phyloP scores from a whole-genome alignment of 2,797 vertebrate genomes.

The Enteromius trimaculatus region DNA sequence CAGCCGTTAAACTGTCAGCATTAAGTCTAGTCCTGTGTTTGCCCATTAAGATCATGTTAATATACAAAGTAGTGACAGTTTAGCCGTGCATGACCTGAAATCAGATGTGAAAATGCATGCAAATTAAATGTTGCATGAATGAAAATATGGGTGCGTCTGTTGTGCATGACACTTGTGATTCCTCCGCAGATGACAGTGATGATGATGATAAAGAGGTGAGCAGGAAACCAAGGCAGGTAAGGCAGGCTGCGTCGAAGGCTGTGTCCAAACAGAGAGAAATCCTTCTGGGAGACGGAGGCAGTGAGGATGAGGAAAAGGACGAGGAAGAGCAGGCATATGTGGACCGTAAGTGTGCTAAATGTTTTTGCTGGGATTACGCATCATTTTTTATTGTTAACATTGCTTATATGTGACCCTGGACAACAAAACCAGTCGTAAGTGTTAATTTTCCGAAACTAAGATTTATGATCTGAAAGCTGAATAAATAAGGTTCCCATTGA shows the following conservation, averaged over 20 bases:
- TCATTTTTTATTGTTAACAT: background rate
- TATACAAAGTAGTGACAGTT: background rate
- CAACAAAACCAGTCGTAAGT: no score
- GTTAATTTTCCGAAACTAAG: no score
- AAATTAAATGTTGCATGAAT: background rate
- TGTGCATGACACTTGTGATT: background rate
- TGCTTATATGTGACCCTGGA: no score
- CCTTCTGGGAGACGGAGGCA: constrained; percentile 92
- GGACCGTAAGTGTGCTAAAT: constrained; percentile 84
- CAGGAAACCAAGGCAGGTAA: constrained; percentile 92
- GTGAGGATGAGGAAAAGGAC: constrained; percentile 93
- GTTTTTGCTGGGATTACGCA: background rate
- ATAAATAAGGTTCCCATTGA: no score
- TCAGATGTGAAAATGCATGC: background rate
- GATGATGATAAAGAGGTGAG: constrained; percentile 94
- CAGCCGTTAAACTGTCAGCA: background rate
- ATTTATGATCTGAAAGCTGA: no score
- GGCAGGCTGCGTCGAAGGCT: constrained; percentile 96
- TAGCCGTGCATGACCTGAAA: background rate
- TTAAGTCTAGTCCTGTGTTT: background rate
- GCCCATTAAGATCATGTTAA: background rate
- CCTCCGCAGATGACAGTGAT: constrained; percentile 88
- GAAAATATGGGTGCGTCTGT: background rate
- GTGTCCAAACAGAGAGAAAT: constrained; percentile 98
- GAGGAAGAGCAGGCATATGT: constrained; percentile 87